A percentile compares a stretch with the other conserved stretches of the same genome.
These are phyloP conservation scores for Sebastes fasciatus DNA, from an alignment of 2,113 vertebrate genomes.

Conservation along the genomic window DNA sequence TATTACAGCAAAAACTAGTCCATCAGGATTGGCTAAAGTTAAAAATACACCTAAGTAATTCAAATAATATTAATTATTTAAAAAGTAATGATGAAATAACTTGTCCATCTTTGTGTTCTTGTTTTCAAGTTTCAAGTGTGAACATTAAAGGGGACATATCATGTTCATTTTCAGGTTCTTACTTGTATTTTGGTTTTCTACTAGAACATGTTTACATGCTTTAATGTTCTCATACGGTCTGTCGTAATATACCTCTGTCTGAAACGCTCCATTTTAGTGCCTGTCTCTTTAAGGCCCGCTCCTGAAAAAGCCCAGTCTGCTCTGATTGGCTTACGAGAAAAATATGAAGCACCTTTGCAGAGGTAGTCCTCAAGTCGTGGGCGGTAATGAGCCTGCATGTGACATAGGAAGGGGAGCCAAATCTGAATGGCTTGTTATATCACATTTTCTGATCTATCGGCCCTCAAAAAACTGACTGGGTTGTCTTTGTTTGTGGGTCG, in stretches of 20 bases:
- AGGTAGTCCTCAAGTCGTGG: too few relatives aligned
- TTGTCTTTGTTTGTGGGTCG: too few relatives aligned
- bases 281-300: background rate
- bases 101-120: conserved; percentile 4
- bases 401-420: too few relatives aligned
- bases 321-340: too few relatives aligned
- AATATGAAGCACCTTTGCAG: too few relatives aligned
- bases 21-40: background rate
- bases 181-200: too few relatives aligned
- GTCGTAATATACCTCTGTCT: background rate
- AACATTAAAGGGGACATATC: background rate
- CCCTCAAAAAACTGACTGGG: too few relatives aligned
- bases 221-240: background rate
- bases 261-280: background rate
- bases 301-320: too few relatives aligned
- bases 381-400: too few relatives aligned
- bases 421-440: too few relatives aligned
- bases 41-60: background rate
- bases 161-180: background rate
- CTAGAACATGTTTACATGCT: background rate
- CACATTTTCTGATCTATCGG: too few relatives aligned
- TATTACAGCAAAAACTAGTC: background rate
- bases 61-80: background rate
- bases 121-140: background rate
- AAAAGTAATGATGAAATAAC: conserved; percentile 18